phyloP scores from a whole-genome alignment of 2,797 vertebrate species.

The Chelon auratus region DNA sequence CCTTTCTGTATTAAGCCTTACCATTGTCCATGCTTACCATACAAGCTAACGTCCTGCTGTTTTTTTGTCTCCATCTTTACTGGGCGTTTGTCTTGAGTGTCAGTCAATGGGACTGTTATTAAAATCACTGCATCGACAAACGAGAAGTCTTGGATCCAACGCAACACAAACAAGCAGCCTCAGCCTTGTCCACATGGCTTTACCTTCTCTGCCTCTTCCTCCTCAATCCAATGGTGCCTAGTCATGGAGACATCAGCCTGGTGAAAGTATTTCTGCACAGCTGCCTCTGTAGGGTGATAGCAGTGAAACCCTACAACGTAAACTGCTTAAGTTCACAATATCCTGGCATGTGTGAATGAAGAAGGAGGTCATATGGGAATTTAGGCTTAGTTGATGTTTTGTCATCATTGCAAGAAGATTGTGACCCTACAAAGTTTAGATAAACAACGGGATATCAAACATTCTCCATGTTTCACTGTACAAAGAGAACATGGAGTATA shows the following conservation, averaged over 20 bases:
- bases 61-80: slow-evolving; percentile 27
- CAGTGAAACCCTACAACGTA: slow-evolving; percentile 27
- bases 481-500: background rate
- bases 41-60: slow-evolving; percentile 26
- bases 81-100: slow-evolving; percentile 38
- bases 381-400: slow-evolving; percentile 35
- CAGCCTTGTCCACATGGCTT: slow-evolving; percentile 31
- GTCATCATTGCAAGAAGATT: slow-evolving; percentile 33
- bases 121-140: slow-evolving; percentile 30
- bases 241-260: slow-evolving; percentile 58
- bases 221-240: slow-evolving; percentile 75
- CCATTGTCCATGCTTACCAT: slow-evolving; percentile 1
- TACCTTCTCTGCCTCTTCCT: slow-evolving; percentile 62
- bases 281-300: slow-evolving; percentile 46
- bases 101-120: slow-evolving; percentile 23
- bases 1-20: slow-evolving; percentile 6
- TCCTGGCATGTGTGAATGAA: slow-evolving; percentile 22
- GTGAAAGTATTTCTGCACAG: slow-evolving; percentile 64
- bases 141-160: slow-evolving; percentile 43
- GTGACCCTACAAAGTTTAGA: slow-evolving; percentile 11
- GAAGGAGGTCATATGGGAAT: slow-evolving; percentile 18
- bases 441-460: slow-evolving; percentile 26
- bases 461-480: slow-evolving; percentile 13
- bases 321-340: slow-evolving; percentile 19
- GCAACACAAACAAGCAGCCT: slow-evolving; percentile 20